phyloP scores from a whole-genome alignment of 2,797 vertebrate species.

The Pteropus rufus region DNA sequence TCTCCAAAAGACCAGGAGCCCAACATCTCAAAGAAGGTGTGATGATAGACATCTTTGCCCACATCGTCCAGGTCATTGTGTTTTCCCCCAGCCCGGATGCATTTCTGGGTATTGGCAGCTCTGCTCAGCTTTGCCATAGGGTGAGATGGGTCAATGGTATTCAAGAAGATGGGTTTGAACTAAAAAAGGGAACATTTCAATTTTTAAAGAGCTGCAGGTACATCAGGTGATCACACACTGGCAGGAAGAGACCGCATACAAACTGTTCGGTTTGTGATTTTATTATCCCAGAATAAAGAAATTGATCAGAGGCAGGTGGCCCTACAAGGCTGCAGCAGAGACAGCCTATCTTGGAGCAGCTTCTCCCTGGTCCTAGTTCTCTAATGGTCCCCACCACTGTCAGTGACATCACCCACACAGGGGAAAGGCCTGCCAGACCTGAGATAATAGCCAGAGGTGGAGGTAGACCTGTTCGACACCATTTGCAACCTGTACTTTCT shows the following conservation, averaged over 20 bases:
- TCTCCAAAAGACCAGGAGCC: constrained; percentile 99
- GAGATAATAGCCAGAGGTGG: neutral
- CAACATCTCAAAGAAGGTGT: constrained; percentile 99
- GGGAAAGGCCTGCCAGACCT: neutral
- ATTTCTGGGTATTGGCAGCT: constrained; percentile 98
- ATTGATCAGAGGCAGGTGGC: neutral
- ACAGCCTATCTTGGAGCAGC: neutral
- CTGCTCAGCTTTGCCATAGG: constrained; percentile 93
- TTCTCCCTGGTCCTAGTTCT: neutral
- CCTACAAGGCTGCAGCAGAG: neutral
- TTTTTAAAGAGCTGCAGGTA: neutral
- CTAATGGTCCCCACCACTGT: neutral
- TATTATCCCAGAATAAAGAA: neutral
- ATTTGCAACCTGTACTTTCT: neutral
- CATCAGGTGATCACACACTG: neutral
- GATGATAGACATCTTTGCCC: constrained; percentile 99
- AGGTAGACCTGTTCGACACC: neutral
- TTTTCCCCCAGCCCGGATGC: constrained; percentile 97
- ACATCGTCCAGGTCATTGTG: constrained; percentile 99
- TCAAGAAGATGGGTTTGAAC: constrained; percentile 99
- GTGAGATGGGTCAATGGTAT: constrained; percentile 97
- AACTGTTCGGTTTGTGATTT: neutral
- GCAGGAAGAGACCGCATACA: neutral
- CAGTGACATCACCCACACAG: neutral
- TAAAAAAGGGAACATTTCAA: constrained; percentile 69